These are phyloP conservation scores for Archips xylosteana DNA, from an alignment of 2,888 invertebrate genomes.

Conservation along the genomic window DNA sequence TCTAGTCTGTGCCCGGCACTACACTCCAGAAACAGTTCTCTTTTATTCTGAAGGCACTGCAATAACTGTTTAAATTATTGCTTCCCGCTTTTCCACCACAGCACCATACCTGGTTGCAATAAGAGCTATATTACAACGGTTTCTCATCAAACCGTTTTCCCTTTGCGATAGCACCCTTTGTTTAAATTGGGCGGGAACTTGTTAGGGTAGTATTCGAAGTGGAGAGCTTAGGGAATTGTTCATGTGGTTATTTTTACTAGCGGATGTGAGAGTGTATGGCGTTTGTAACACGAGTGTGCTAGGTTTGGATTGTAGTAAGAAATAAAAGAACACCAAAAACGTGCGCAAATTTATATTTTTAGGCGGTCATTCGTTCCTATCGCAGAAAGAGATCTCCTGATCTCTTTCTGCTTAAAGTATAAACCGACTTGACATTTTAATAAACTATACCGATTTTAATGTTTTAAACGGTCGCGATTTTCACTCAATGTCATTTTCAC, in stretches of 20 bases:
- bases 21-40: constrained; percentile 10
- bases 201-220: constrained; percentile 31
- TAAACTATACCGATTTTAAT: too few species aligned
- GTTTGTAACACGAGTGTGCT: too few species aligned
- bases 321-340: too few species aligned
- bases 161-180: constrained; percentile 30
- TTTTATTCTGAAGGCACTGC: constrained; percentile 29
- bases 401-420: too few species aligned
- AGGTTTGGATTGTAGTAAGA: too few species aligned
- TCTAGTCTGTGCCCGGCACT: constrained; percentile 11
- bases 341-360: too few species aligned
- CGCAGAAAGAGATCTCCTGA: too few species aligned
- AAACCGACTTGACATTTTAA: too few species aligned
- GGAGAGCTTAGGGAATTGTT: constrained; percentile 21
- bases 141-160: constrained; percentile 26
- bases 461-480: too few species aligned
- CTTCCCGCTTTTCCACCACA: background rate
- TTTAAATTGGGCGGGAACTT: constrained; percentile 39
- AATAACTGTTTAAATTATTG: constrained; percentile 39
- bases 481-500: too few species aligned
- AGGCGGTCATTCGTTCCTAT: too few species aligned
- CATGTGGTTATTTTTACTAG: constrained; percentile 5
- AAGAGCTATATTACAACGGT: constrained; percentile 12
- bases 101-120: constrained; percentile 2
- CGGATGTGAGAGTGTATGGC: too few species aligned